Evolutionary conservation across 2,797 vertebrate species (phyloP), one percentile per base, ranked within the genome.

Genomic region (Gouania willdenowi): DNA sequence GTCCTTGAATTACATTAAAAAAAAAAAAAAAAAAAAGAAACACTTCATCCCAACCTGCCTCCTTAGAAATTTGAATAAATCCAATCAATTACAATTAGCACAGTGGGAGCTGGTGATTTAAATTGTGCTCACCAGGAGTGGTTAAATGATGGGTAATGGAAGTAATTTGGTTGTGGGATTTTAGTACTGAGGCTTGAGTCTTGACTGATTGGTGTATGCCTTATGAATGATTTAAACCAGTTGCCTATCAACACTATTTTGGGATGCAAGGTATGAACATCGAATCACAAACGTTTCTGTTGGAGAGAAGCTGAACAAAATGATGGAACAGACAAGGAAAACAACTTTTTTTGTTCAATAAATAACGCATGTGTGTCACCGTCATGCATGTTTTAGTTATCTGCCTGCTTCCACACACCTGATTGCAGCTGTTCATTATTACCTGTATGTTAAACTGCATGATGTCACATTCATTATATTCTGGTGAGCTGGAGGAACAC

Each of bases 71-170:
- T 88, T 87, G 75, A 87, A 89, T 86, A 83, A 84, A 89, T 84
- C 79, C 77, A 85, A 84, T 82, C 75, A 89, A 90, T 91, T 91
- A 90, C 87, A 90, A 91, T 91, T 90, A 89, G 82, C 87, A 78
- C 87, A 85, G 85, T 87, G 82, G 85, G 87, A 89, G 83, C 71
- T 80, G 82, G 87, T 89, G 87, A 90, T 86, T 89, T 83, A 87
- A 86, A 87, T 69, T 85, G 75, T 86, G 82, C 86, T 88, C 83
- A 80, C 79, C 69, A 82, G 75, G 85, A 89, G 88, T 83, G 83
- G 82, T 66, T 87, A 86, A 88, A 85, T 89, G 81, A 87, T 45
- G 82, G 75, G 83, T 88, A 89, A 88, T 88, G 79, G 75, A 72
- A 62, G 73, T 87, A 87, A 89, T 91, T 90, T 88, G 78, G 78